These are phyloP conservation scores for Scrobipalpa costella DNA, from an alignment of 2,888 invertebrate species.

Conservation along the genomic window DNA sequence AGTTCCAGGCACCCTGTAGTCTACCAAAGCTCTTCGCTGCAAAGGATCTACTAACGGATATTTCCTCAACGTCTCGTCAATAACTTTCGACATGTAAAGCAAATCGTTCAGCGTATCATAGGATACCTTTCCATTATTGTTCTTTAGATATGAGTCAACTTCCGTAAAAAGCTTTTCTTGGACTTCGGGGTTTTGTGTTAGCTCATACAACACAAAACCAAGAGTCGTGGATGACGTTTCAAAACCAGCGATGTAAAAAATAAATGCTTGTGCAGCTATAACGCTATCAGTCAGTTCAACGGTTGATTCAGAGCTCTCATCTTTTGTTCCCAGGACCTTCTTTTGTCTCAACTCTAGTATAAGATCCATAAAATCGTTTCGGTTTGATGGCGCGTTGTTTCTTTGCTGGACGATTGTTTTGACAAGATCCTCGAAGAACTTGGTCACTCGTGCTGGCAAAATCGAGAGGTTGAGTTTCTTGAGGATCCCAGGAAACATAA, in stretches of 20 bases:
- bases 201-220: constrained; percentile 51
- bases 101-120: constrained; percentile 55
- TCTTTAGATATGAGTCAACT: constrained; percentile 50
- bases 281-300: constrained; percentile 43
- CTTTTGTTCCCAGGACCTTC: constrained; percentile 40
- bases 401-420: constrained; percentile 43
- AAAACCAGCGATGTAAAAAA: constrained; percentile 62
- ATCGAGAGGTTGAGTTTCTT: constrained; percentile 43
- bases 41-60: constrained; percentile 63
- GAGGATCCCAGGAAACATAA: constrained; percentile 54
- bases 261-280: constrained; percentile 50
- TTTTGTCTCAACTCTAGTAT: constrained; percentile 48
- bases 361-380: constrained; percentile 58
- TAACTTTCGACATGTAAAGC: constrained; percentile 56
- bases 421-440: constrained; percentile 47
- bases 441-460: constrained; percentile 39
- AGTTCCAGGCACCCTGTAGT: constrained; percentile 52
- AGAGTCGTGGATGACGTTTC: constrained; percentile 62
- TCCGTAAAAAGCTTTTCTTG: constrained; percentile 51
- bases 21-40: constrained; percentile 50
- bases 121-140: constrained; percentile 47
- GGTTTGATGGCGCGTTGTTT: constrained; percentile 43
- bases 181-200: constrained; percentile 54
- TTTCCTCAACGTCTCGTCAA: constrained; percentile 67
- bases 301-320: constrained; percentile 31